Percentiles rank a stretch among this genome's conserved stretches.
Conservation (phyloP, 2,888 invertebrate species). For the Platynereis dumerilii region DNA sequence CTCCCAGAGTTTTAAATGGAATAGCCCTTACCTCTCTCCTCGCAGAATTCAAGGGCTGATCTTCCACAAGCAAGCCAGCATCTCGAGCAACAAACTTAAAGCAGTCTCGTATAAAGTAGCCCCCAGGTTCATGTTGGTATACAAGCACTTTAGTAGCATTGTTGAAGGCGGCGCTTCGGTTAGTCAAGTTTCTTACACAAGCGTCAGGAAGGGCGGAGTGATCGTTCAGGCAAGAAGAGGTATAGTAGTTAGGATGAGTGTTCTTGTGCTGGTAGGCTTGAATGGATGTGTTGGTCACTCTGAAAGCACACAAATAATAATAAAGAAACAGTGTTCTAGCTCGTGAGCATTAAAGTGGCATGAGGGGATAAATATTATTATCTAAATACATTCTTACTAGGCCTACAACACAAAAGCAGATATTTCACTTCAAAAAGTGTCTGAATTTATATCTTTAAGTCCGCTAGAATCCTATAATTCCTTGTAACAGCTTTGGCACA, state of each 20-base stretch:
- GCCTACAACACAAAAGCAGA: too few species aligned
- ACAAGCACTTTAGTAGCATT: slow-evolving; percentile 13
- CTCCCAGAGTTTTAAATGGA: too few species aligned
- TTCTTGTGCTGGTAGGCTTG: slow-evolving; percentile 15
- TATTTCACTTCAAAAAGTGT: too few species aligned
- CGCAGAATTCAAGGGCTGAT: slow-evolving; percentile 11
- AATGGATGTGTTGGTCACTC: neutral
- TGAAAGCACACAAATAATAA: too few species aligned
- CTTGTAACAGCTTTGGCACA: too few species aligned
- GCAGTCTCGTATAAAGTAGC: slow-evolving; percentile 22
- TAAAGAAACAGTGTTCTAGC: too few species aligned
- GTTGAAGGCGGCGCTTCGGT: neutral
- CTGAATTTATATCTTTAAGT: too few species aligned
- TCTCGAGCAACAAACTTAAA: neutral
- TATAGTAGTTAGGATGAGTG: slow-evolving; percentile 15
- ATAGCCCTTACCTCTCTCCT: slow-evolving; percentile 6
- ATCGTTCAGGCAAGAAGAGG: neutral
- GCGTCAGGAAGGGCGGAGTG: neutral
- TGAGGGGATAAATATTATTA: too few species aligned
- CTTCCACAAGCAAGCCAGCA: neutral
- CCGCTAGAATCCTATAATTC: too few species aligned
- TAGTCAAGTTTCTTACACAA: neutral
- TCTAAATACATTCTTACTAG: too few species aligned
- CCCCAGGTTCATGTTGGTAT: slow-evolving; percentile 22
- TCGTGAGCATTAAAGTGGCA: too few species aligned